These are phyloP conservation scores for Abrostola triplasia DNA, from an alignment of 2,888 invertebrate species.

Conservation along the genomic window DNA sequence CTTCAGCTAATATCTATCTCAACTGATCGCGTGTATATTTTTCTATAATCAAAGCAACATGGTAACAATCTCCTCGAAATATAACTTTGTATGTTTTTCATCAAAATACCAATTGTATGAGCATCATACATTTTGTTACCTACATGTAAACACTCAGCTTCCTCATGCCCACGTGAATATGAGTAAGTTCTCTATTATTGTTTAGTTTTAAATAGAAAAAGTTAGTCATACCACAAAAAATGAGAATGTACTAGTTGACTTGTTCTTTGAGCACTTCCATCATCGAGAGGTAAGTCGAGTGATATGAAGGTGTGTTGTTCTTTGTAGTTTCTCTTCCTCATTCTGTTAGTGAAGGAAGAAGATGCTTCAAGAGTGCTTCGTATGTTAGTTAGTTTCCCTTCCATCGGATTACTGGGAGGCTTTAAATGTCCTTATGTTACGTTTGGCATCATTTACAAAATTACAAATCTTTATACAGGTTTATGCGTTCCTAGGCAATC, in stretches of 20 bases:
- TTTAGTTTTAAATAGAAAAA: constrained; percentile 47
- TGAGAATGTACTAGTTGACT: constrained; percentile 42
- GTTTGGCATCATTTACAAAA: too few species aligned
- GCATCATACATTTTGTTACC: constrained; percentile 30
- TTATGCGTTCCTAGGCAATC: too few species aligned
- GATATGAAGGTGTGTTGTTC: constrained; percentile 5
- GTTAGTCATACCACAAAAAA: constrained; percentile 46
- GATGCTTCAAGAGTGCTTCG: too few species aligned
- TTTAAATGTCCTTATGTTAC: background rate
- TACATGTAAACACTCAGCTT: constrained; percentile 43
- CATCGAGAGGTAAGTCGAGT: constrained; percentile 24
- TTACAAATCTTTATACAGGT: background rate
- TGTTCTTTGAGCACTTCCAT: constrained; percentile 37
- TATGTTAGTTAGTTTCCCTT: too few species aligned
- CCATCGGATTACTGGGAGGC: too few species aligned
- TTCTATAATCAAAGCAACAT: constrained; percentile 21
- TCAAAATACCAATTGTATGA: constrained; percentile 51
- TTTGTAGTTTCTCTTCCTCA: background rate
- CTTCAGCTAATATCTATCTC: constrained; percentile 5
- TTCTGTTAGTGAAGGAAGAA: too few species aligned
- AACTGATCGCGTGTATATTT: constrained; percentile 21
- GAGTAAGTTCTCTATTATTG: constrained; percentile 50
- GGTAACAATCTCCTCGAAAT: constrained; percentile 32
- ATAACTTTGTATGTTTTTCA: constrained; percentile 43
- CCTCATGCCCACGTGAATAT: constrained; percentile 34